Evolutionary conservation across 2,113 vertebrate species (phyloP).

Genomic region (Orientallactaga bullata): DNA sequence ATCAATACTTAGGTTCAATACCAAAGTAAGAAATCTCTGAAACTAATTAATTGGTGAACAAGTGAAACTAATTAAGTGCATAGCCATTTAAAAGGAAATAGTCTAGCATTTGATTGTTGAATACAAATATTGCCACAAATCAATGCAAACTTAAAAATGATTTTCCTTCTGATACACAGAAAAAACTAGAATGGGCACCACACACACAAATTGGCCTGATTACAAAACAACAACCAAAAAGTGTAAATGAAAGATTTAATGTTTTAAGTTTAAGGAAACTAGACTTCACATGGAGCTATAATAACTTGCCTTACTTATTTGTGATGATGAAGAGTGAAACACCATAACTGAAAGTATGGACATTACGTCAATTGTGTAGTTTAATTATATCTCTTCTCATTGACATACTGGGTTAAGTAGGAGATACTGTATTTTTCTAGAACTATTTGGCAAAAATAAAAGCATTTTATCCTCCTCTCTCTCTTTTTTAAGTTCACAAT

Average conservation of each 20-base stretch:
- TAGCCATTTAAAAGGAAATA: slow-evolving; percentile 76
- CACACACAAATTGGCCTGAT: slow-evolving; percentile 46
- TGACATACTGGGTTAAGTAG: slow-evolving; percentile 27
- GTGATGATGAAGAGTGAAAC: slow-evolving; percentile 22
- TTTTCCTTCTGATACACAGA: slow-evolving; percentile 77
- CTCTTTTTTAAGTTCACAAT: not conserved
- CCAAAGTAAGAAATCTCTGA: slow-evolving; percentile 73
- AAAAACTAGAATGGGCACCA: slow-evolving; percentile 59
- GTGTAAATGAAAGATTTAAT: slow-evolving; percentile 33
- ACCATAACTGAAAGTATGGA: slow-evolving; percentile 44
- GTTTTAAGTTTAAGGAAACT: slow-evolving; percentile 50
- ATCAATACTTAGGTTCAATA: slow-evolving; percentile 80
- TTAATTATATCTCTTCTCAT: slow-evolving; percentile 61
- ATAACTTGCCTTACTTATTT: slow-evolving; percentile 2
- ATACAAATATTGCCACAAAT: slow-evolving; percentile 81
- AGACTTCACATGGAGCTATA: slow-evolving; percentile 21
- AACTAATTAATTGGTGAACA: slow-evolving; percentile 84
- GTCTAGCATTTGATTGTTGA: slow-evolving; percentile 79
- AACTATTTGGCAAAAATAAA: slow-evolving; percentile 64
- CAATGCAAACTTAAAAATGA: slow-evolving; percentile 77
- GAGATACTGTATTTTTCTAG: slow-evolving; percentile 59
- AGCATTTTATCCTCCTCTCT: slow-evolving; percentile 1
- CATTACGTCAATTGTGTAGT: slow-evolving; percentile 24
- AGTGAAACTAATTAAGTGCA: slow-evolving; percentile 80
- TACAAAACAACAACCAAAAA: not conserved